A percentile compares a stretch with the other conserved stretches of the same genome.
Conservation (phyloP, 1,140 invertebrate species). For the Battus philenor region DNA sequence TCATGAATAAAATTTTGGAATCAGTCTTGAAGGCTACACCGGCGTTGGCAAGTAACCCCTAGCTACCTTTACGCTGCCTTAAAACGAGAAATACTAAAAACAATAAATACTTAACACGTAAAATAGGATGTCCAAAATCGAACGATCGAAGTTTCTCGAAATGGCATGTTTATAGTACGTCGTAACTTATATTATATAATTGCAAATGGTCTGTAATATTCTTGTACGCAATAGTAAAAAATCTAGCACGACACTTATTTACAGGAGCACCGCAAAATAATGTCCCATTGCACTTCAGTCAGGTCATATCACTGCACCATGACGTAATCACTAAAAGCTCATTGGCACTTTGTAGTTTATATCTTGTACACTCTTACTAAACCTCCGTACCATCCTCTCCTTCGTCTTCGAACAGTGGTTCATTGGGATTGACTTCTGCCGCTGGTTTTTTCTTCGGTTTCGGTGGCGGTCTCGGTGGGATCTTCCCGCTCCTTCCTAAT, state of each 20-base stretch:
- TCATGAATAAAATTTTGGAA: slow-evolving; percentile 52
- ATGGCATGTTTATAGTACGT: slow-evolving; percentile 41
- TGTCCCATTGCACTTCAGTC: slow-evolving; percentile 47
- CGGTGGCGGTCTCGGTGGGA: slow-evolving; percentile 87
- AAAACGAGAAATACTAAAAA: slow-evolving; percentile 47
- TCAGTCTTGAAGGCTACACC: slow-evolving; percentile 66
- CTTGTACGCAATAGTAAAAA: slow-evolving; percentile 68
- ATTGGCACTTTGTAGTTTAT: slow-evolving; percentile 62
- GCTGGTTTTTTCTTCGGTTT: slow-evolving; percentile 85
- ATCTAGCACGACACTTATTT: slow-evolving; percentile 69
- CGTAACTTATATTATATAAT: slow-evolving; percentile 38
- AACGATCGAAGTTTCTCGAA: slow-evolving; percentile 24
- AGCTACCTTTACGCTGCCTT: slow-evolving; percentile 37
- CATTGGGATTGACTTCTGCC: slow-evolving; percentile 70
- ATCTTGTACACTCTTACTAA: slow-evolving; percentile 54
- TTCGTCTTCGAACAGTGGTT: slow-evolving; percentile 88
- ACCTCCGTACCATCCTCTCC: slow-evolving; percentile 92
- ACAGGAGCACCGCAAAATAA: slow-evolving; percentile 69
- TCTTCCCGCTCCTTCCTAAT: slow-evolving; percentile 78
- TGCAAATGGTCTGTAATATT: slow-evolving; percentile 62
- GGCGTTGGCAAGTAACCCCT: slow-evolving; percentile 43
- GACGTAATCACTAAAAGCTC: slow-evolving; percentile 57
- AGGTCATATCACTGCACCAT: slow-evolving; percentile 50
- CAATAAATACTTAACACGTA: slow-evolving; percentile 67
- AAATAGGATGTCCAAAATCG: slow-evolving; percentile 35